These are phyloP conservation scores for Silurus glanis DNA, from an alignment of 2,113 vertebrate genomes.

Conservation along the genomic window DNA sequence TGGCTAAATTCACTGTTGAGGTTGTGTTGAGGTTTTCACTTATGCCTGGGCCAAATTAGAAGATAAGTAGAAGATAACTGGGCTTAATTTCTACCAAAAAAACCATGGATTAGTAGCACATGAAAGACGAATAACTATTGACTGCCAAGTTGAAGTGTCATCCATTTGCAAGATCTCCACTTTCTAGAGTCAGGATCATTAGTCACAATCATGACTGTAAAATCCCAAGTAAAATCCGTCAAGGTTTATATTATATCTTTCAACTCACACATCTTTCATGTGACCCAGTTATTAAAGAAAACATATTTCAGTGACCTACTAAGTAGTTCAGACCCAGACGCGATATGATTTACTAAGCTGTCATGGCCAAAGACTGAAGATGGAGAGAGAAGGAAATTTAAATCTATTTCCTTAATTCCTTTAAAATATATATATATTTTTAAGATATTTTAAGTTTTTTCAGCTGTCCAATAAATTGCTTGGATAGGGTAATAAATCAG, in stretches of 20 bases:
- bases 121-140: neutral
- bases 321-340: conserved; percentile 4
- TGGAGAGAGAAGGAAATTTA: neutral
- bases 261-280: neutral
- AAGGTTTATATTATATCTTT: neutral
- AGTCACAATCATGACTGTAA: neutral
- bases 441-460: neutral
- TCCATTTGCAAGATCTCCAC: neutral
- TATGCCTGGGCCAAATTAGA: neutral
- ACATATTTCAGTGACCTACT: neutral
- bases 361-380: neutral
- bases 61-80: neutral
- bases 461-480: neutral
- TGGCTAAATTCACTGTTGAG: neutral
- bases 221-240: neutral
- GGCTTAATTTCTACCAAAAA: neutral
- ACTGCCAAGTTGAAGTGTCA: neutral
- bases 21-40: neutral
- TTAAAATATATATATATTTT: neutral
- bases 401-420: neutral
- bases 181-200: neutral
- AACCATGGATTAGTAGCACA: neutral
- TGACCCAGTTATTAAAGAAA: neutral
- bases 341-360: neutral
- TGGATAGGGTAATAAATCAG: conserved; percentile 5